Evolutionary conservation across 1,140 invertebrate species (phyloP).

Genomic region (Drosophila kikkawai): DNA sequence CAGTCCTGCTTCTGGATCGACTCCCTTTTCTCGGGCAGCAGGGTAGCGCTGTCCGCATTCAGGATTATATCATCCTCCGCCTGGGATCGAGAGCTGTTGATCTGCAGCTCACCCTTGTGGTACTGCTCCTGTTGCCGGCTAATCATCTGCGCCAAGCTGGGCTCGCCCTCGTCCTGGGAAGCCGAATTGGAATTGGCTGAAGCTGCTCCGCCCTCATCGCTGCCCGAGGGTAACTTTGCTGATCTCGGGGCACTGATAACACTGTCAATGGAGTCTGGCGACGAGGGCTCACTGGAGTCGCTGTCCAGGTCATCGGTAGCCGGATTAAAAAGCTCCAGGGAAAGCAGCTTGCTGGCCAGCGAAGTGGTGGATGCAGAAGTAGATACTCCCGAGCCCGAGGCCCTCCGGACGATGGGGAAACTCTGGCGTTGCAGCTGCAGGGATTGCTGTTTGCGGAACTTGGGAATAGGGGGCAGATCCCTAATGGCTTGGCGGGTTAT

Average conservation of each 20-base stretch:
- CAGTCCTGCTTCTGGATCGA: conserved; percentile 86
- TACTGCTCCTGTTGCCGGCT: conserved; percentile 57
- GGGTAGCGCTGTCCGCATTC: conserved; percentile 68
- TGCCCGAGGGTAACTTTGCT: conserved; percentile 43
- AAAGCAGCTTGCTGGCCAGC: conserved; percentile 88
- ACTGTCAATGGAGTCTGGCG: conserved; percentile 93
- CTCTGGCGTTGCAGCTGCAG: conserved; percentile 83
- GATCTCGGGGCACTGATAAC: conserved; percentile 89
- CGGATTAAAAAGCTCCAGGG: conserved; percentile 94
- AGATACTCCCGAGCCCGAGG: conserved; percentile 80
- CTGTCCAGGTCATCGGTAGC: conserved; percentile 96
- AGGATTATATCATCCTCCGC: conserved; percentile 70
- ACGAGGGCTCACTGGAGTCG: conserved; percentile 94
- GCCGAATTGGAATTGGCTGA: conserved; percentile 37
- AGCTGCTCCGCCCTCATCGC: conserved; percentile 43
- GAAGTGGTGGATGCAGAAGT: conserved; percentile 56
- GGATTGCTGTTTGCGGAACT: conserved; percentile 87
- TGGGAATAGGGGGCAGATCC: conserved; percentile 87
- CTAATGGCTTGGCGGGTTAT: conserved; percentile 87
- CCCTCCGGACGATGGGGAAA: conserved; percentile 88
- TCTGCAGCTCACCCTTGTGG: conserved; percentile 66
- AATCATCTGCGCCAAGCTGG: conserved; percentile 56
- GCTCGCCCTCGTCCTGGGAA: conserved; percentile 28
- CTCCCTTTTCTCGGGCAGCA: conserved; percentile 66
- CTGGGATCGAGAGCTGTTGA: conserved; percentile 57